A percentile compares a stretch with the other conserved stretches of the same genome.
These are phyloP conservation scores for Drosophila emarginata DNA, from an alignment of 2,888 invertebrate species.

Conservation along the genomic window DNA sequence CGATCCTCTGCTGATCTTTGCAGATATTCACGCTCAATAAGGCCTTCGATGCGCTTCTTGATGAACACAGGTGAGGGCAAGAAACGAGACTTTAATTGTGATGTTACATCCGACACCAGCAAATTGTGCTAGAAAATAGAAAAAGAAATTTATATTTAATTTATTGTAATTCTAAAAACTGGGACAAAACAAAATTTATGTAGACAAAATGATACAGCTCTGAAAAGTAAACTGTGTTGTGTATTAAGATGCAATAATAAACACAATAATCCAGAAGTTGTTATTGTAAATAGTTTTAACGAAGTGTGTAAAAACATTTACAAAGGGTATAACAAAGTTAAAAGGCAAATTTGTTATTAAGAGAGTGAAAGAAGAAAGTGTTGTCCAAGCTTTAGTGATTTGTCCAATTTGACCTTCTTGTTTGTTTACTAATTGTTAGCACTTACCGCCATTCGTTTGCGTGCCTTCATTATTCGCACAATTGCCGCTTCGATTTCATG, in stretches of 20 bases:
- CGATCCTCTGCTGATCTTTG: conserved; percentile 98
- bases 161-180: neutral
- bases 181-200: neutral
- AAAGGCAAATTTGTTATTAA: too few species aligned
- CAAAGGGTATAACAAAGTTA: too few species aligned
- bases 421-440: too few species aligned
- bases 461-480: conserved; percentile 98
- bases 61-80: conserved; percentile 98
- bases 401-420: too few species aligned
- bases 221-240: too few species aligned
- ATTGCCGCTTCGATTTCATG: conserved; percentile 99
- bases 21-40: conserved; percentile 99
- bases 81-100: conserved; percentile 98
- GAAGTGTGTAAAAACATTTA: too few species aligned
- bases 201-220: too few species aligned
- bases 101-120: conserved; percentile 97
- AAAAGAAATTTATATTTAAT: neutral
- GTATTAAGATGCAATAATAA: too few species aligned
- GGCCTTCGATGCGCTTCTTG: conserved; percentile 99
- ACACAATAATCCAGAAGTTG: too few species aligned
- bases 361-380: too few species aligned
- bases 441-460: conserved; percentile 94
- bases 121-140: conserved; percentile 89
- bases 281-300: too few species aligned
- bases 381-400: too few species aligned